Base-by-base conservation (phyloP, 2,113 vertebrate species). In the Lethenteron camtschaticum region DNA sequence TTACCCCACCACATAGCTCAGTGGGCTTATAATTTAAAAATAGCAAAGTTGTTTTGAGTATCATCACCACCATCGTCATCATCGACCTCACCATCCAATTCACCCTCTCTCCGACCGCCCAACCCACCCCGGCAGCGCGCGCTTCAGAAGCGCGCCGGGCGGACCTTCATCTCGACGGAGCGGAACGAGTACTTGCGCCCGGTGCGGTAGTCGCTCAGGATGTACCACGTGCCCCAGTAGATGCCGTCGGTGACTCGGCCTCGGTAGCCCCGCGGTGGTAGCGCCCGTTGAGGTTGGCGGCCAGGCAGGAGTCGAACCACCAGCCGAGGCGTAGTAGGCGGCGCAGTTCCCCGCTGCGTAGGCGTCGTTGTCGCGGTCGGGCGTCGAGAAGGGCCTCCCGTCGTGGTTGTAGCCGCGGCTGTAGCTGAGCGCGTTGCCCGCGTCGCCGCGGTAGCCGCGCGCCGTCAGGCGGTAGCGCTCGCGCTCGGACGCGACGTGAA, bases 191-290 rank as follows among this genome's bases (percentile, higher is more conserved):
- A 84, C 71, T 82, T 82, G 69, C 85, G 82, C 57, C 83, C 81
- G 6, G 78, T 81, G 56, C 76, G 79, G 56, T 80, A 80, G 11
- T 85, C 81, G 10, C 82, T 84, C 72, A 86, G 76, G 71, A 85
- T 85, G 77, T 84, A 84, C 85, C 83, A 86, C 1, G 82, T 83
- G 9, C 83, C 83, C 83, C 83, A 85, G 77, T 83, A 84, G 76
- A 85, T 84, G 12, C 83, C 81, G 2, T 81, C 81, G 55, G 82
- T 85, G 72, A 86, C 78, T 41, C 41, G 41, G 2, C 85, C 83
- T 2, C 74, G 81, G 77, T 85, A 86, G 56, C 80, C 79, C 82
- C 82, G 1, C 58, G 74, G 73, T 85, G 80, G 69, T 83, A 86
- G 12, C 71, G 79, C 58, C 83, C 83, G 13, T 85, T 85, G 56